Evolutionary conservation across 1,140 invertebrate genomes (phyloP), one percentile per base, ranked within the genome.

Genomic region (Drosophila dunni): DNA sequence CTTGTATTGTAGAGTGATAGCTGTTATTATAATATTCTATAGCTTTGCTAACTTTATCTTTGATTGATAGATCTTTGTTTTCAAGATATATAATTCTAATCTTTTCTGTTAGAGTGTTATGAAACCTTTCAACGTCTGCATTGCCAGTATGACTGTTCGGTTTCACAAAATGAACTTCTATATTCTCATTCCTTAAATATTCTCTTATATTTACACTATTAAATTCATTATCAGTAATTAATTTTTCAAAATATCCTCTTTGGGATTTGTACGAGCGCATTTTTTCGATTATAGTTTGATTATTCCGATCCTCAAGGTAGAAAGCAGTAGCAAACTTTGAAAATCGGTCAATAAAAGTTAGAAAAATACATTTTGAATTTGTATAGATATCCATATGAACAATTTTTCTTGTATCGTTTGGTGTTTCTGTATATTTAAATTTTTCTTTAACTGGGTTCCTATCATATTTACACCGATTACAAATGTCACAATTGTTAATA

Each of bases 401-500:
- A 63, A 63, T 63, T 50, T 70, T 54, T 54, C 36, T 63, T 44
- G 53, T 63, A 54, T 70, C 24, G 45, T 70, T 70, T 70, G 67
- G 67, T 50, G 45, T 70, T 63, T 63, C 50, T 15, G 46, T 61
- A 50, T 40, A 51, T 42, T 48, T 62, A 51, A 62, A 61, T 54
- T 62, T 69, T 54, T 53, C 20, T 70, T 70, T 70, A 29, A 62
- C 45, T 44, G 71, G 71, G 24, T 62, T 58, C 33, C 73, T 76
- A 36, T 71, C 67, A 48, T 76, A 71, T 65, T 76, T 76, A 50
- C 51, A 46, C 15, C 17, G 13, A 60, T 63, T 71, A 57, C 67
- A 76, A 58, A 65, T 71, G n/a, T 75, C 65, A 44, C 60, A 75
- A 56, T 75, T 75, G 38, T 75, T 75, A 57, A 69, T 75, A 51